Percentiles rank a stretch among this genome's conserved stretches.
Conservation (phyloP, 2,113 vertebrate genomes). For the Zosterops pallidus region DNA sequence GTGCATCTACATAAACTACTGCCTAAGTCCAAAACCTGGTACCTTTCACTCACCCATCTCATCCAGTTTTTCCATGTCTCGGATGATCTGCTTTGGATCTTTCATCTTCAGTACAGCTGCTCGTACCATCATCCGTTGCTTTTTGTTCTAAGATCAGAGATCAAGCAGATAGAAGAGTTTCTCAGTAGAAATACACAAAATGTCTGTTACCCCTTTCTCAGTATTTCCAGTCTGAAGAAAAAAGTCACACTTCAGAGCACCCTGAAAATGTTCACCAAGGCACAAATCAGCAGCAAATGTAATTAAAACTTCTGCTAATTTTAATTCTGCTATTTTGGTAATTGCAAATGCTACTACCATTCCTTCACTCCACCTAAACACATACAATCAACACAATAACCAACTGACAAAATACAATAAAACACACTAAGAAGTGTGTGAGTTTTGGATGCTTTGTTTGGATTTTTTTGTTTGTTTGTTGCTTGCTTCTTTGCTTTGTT, state of each 20-base stretch:
- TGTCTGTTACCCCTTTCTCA: not conserved
- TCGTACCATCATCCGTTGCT: conserved; percentile 99
- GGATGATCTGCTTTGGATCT: conserved; percentile 98
- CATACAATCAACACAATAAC: not conserved
- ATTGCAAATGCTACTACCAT: not conserved
- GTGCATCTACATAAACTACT: not conserved
- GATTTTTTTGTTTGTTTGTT: not conserved
- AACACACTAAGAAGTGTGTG: not conserved
- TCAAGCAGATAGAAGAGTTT: not conserved
- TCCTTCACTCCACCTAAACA: not conserved
- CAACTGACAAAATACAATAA: not conserved
- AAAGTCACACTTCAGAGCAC: not conserved
- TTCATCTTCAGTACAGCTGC: conserved; percentile 99
- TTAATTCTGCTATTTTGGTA: not conserved
- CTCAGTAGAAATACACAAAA: not conserved
- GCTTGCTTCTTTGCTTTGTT: not conserved
- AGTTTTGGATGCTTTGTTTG: not conserved
- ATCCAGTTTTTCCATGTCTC: conserved; percentile 98
- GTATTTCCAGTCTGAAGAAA: not conserved
- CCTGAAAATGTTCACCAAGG: not conserved
- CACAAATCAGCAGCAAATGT: not conserved
- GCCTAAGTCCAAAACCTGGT: not conserved
- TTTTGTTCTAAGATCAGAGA: conserved; percentile 87
- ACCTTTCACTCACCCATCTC: conserved; percentile 88
- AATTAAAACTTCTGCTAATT: not conserved